A percentile compares a stretch with the other conserved stretches of the same genome.
Conservation (phyloP, 2,888 invertebrate species). For the Deroplatys truncata region DNA sequence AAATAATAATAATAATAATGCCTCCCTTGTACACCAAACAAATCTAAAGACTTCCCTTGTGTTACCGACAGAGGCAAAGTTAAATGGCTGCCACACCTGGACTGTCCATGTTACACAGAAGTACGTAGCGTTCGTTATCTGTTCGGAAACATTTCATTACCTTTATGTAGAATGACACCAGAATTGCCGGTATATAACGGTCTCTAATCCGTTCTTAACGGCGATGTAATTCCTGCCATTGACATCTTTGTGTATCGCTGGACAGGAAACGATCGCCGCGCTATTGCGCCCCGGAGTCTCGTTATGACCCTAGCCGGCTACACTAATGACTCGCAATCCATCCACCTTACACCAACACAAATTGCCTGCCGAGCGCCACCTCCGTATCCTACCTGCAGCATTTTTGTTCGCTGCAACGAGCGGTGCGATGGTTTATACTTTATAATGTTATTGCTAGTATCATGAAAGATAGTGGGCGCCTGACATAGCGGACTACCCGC, state of each 20-base stretch:
- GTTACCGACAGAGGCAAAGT: too few species aligned
- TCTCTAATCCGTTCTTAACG: neutral
- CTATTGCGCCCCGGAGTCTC: neutral
- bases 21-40: too few species aligned
- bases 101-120: neutral
- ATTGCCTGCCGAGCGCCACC: neutral
- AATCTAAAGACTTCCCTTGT: too few species aligned
- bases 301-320: neutral
- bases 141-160: neutral
- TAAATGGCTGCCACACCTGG: too few species aligned
- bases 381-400: too few species aligned
- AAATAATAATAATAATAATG: too few species aligned
- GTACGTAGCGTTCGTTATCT: neutral
- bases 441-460: neutral
- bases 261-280: neutral
- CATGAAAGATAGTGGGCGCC: neutral
- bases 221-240: neutral
- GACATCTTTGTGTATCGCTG: neutral
- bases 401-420: neutral
- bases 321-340: neutral
- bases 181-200: neutral
- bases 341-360: neutral
- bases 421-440: neutral
- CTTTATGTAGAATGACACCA: neutral
- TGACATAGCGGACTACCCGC: too few species aligned